Conservation (phyloP, 2,113 vertebrate genomes). For the Fulica atra region DNA sequence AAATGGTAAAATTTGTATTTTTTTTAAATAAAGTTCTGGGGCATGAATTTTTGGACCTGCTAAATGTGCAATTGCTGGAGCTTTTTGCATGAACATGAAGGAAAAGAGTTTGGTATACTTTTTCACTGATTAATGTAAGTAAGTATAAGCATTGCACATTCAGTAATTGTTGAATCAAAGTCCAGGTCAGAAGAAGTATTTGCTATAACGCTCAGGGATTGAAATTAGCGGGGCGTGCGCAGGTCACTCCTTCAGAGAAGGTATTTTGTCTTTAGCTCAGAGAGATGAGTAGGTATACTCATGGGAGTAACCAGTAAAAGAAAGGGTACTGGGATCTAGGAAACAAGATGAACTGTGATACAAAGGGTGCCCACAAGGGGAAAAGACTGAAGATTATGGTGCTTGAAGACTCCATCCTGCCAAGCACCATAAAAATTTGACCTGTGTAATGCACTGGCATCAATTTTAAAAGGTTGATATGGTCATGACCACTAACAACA, state of each 20-base stretch:
- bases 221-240: not conserved
- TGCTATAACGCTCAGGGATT: not conserved
- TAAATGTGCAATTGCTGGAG: not conserved
- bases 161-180: not conserved
- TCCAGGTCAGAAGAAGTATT: not conserved
- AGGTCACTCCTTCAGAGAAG: not conserved
- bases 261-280: not conserved
- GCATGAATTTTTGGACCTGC: not conserved
- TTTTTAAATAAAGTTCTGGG: not conserved
- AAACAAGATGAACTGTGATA: not conserved
- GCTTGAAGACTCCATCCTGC: not conserved
- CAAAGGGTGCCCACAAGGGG: not conserved
- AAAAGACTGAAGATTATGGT: not conserved
- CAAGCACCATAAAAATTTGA: not conserved
- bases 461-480: not conserved
- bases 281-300: not conserved
- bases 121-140: not conserved
- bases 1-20: not conserved
- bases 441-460: not conserved
- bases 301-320: not conserved
- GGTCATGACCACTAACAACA: not conserved
- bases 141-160: not conserved
- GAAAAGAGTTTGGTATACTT: not conserved
- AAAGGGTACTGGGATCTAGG: not conserved
- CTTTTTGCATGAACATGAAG: not conserved